Evolutionary conservation across 2,113 vertebrate genomes (phyloP).

Genomic region (Psilopsiagon aurifrons): DNA sequence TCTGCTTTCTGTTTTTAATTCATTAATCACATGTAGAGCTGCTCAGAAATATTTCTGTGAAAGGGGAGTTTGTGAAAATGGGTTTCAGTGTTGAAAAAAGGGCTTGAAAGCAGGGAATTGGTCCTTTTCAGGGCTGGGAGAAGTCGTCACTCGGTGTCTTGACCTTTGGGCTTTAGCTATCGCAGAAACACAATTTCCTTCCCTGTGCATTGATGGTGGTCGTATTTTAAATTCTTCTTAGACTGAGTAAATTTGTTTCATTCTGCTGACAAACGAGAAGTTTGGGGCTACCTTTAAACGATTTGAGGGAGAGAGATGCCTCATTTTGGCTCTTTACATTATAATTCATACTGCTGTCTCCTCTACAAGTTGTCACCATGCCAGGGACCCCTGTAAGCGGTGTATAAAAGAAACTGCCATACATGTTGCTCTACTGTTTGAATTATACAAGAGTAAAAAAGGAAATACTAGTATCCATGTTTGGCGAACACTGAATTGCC

Average conservation of each 20-base stretch:
- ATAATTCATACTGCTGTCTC: not conserved
- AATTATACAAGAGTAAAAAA: not conserved
- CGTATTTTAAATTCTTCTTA: not conserved
- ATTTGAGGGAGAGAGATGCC: not conserved
- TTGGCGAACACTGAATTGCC: not conserved
- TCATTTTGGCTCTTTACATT: not conserved
- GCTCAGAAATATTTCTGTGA: not conserved
- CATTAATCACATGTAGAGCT: not conserved
- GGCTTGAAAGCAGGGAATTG: not conserved
- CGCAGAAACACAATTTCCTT: not conserved
- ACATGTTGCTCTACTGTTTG: not conserved
- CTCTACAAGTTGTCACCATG: not conserved
- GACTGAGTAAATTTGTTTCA: not conserved
- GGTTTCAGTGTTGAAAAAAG: not conserved
- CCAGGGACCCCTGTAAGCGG: not conserved
- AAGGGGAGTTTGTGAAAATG: not conserved
- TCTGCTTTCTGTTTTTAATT: not conserved
- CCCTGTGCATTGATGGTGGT: not conserved
- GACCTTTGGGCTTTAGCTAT: not conserved
- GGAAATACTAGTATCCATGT: not conserved
- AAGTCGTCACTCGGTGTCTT: not conserved
- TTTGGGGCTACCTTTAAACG: not conserved
- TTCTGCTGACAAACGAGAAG: not conserved
- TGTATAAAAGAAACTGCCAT: not conserved
- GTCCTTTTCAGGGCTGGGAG: not conserved